Conservation (phyloP, 2,113 vertebrate genomes). For the Lepus americanus region DNA sequence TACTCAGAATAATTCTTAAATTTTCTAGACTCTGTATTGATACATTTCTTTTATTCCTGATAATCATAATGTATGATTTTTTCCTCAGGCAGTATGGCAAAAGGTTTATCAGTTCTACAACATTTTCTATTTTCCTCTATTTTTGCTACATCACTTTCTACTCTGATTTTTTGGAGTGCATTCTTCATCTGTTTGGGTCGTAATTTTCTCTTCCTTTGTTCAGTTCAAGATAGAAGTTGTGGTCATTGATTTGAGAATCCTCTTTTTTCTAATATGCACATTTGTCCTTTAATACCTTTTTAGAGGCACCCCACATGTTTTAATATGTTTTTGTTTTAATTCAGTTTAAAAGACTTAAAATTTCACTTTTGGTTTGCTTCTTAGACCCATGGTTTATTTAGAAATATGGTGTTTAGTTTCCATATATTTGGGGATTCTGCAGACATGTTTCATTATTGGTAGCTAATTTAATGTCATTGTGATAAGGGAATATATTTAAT, state of each 20-base stretch:
- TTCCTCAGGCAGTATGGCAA: not conserved
- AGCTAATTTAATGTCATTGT: slow-evolving; percentile 34
- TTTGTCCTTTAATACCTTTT: not conserved
- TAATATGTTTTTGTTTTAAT: slow-evolving; percentile 42
- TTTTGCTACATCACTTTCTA: not conserved
- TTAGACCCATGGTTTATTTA: slow-evolving; percentile 6
- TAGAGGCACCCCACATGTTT: not conserved
- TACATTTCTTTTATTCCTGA: not conserved
- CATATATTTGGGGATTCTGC: not conserved
- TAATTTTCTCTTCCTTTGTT: not conserved
- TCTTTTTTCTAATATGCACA: not conserved
- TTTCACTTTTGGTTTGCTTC: slow-evolving; percentile 1
- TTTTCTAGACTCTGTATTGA: not conserved
- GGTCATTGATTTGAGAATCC: not conserved
- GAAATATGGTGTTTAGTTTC: not conserved
- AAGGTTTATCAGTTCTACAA: not conserved
- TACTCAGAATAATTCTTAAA: not conserved
- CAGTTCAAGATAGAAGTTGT: not conserved
- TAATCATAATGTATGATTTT: slow-evolving; percentile 27
- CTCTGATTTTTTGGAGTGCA: not conserved
- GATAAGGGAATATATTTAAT: not conserved
- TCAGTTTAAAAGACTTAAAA: not conserved
- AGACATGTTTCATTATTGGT: not conserved
- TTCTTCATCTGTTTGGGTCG: not conserved
- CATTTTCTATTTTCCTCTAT: not conserved